These are phyloP conservation scores for Rhagologus leucostigma DNA, from an alignment of 2,113 vertebrate genomes.

Conservation along the genomic window DNA sequence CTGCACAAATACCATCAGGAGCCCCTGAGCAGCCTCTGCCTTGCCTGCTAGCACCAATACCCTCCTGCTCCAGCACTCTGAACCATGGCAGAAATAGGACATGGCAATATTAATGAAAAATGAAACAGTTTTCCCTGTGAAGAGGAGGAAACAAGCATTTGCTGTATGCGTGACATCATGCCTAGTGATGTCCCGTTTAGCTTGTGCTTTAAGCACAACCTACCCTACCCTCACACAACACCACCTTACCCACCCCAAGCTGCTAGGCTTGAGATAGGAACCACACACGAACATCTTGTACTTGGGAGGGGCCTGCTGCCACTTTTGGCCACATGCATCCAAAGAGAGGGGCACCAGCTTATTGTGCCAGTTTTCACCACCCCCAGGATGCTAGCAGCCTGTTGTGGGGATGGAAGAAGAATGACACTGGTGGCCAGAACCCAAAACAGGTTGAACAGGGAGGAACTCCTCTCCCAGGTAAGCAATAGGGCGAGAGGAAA, in stretches of 20 bases:
- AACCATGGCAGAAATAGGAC: not conserved
- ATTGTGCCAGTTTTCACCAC: not conserved
- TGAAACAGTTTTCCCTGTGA: not conserved
- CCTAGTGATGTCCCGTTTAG: not conserved
- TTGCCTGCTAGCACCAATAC: not conserved
- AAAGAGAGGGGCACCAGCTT: not conserved
- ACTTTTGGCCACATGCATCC: not conserved
- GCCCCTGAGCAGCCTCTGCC: not conserved
- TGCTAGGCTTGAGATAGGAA: rapidly evolving
- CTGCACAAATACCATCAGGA: not conserved
- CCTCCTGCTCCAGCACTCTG: not conserved
- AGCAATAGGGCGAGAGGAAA: not conserved
- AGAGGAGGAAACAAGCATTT: not conserved
- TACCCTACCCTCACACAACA: not conserved
- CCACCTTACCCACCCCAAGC: not conserved
- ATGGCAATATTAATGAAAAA: not conserved
- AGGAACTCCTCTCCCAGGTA: not conserved
- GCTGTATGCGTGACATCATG: not conserved
- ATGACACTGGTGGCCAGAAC: not conserved
- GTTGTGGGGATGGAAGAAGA: rapidly evolving
- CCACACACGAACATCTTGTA: not conserved
- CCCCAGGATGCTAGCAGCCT: not conserved
- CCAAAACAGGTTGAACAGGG: not conserved
- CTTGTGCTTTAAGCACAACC: not conserved
- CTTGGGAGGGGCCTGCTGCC: not conserved